phyloP scores from a whole-genome alignment of 2,113 vertebrate genomes.

The Hippocampus zosterae region DNA sequence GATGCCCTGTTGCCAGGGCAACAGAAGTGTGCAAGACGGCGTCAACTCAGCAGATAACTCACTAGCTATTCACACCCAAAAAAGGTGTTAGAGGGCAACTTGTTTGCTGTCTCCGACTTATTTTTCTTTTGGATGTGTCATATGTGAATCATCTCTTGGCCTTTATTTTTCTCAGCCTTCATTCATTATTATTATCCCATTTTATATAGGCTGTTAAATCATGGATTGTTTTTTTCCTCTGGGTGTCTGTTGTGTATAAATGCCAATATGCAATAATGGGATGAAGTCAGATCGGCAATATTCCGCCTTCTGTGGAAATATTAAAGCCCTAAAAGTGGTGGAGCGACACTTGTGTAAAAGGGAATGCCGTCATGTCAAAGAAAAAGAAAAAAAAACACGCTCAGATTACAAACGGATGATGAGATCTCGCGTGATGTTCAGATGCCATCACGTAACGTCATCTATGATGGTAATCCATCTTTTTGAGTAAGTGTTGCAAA shows the following conservation, averaged over 20 bases:
- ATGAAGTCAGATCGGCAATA: not conserved
- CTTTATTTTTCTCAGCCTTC: conserved; percentile 23
- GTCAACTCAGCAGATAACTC: conserved; percentile 50
- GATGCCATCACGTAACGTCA: not conserved
- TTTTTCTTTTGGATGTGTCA: conserved; percentile 43
- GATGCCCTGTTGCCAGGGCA: conserved; percentile 42
- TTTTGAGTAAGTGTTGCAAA: not conserved
- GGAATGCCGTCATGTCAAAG: too few species aligned
- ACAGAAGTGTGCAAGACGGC: conserved; percentile 16
- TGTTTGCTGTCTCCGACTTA: conserved; percentile 2
- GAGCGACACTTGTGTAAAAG: not conserved
- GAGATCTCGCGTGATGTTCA: not conserved
- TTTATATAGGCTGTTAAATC: conserved; percentile 24
- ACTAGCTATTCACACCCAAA: conserved; percentile 43
- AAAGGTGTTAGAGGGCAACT: conserved; percentile 35
- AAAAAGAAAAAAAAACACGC: too few species aligned
- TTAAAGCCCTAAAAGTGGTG: not conserved
- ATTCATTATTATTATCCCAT: conserved; percentile 27
- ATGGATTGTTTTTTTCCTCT: conserved; percentile 19
- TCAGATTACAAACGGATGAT: not conserved
- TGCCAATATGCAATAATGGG: not conserved
- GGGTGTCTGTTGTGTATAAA: not conserved
- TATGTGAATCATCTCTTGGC: conserved; percentile 44
- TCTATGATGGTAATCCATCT: not conserved
- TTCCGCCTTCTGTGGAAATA: not conserved